phyloP scores from a whole-genome alignment of 2,113 vertebrate genomes.

The Fregetta grallaria region DNA sequence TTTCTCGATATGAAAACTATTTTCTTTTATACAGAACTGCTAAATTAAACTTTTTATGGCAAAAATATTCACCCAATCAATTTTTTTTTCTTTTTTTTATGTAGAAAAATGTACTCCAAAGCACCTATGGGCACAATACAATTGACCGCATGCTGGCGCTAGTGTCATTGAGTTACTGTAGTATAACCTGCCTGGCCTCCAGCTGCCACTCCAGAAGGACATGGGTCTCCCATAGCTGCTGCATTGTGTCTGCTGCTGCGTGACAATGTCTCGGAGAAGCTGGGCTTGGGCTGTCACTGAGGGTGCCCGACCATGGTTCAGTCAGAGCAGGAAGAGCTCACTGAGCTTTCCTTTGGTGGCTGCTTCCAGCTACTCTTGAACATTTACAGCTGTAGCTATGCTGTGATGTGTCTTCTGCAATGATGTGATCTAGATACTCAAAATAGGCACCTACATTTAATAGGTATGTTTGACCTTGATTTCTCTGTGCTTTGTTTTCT shows the following conservation, averaged over 20 bases:
- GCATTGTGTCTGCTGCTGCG: background rate
- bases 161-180: background rate
- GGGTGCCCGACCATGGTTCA: background rate
- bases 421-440: background rate
- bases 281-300: background rate
- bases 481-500: conserved; percentile 26
- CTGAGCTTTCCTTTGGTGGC: background rate
- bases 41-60: background rate
- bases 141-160: background rate
- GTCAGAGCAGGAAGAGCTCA: background rate
- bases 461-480: background rate
- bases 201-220: background rate
- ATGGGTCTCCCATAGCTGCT: background rate
- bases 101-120: background rate
- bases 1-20: background rate
- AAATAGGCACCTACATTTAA: background rate
- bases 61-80: background rate
- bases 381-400: background rate
- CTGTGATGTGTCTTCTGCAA: background rate
- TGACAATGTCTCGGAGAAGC: background rate
- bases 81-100: background rate
- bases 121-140: background rate
- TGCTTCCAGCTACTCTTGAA: background rate
- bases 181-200: background rate
- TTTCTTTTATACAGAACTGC: background rate